phyloP scores from a whole-genome alignment of 1,140 invertebrate genomes.

The Penaeus vannamei region DNA sequence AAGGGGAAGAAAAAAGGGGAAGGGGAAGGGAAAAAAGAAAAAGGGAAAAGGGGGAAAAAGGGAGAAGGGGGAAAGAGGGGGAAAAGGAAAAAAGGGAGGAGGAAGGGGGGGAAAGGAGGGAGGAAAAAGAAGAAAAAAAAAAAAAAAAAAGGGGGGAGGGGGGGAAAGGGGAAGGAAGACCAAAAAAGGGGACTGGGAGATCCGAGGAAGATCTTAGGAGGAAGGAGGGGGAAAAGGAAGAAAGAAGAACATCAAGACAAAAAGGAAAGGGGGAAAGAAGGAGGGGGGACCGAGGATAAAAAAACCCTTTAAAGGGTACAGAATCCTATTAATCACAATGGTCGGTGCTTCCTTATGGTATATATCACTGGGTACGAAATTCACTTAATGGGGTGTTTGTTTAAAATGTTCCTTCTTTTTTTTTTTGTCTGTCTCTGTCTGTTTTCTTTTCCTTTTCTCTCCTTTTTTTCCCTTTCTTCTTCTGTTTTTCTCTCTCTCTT shows the following conservation, averaged over 20 bases:
- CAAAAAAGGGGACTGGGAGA: neutral
- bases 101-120: neutral
- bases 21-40: neutral
- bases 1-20: neutral
- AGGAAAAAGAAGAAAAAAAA: neutral
- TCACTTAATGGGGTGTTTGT: no score
- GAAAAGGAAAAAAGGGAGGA: neutral
- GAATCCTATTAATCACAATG: no score
- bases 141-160: neutral
- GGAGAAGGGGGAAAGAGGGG: neutral
- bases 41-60: neutral
- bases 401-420: no score
- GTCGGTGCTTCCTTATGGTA: no score
- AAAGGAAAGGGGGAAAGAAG: neutral
- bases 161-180: neutral
- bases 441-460: no score
- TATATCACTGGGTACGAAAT: no score
- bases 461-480: no score
- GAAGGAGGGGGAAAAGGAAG: neutral
- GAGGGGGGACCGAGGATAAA: neutral
- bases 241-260: neutral
- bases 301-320: no score
- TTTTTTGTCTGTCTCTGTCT: no score
- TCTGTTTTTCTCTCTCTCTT: no score
- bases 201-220: neutral